Percentiles rank a stretch among this genome's conserved stretches.
Conservation (phyloP, 2,888 invertebrate species). For the Tetranychus truncatus region DNA sequence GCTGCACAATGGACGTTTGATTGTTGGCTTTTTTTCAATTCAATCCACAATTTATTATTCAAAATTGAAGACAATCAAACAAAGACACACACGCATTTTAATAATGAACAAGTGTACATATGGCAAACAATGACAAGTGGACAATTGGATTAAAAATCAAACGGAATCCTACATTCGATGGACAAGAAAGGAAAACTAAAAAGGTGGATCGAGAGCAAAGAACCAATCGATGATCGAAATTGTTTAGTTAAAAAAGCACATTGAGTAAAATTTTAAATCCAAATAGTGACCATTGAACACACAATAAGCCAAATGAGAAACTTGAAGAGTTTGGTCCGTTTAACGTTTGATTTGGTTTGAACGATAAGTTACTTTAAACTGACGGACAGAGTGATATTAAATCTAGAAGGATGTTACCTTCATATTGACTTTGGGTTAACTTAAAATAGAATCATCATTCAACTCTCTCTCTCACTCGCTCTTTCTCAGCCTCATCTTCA, state of each 20-base stretch:
- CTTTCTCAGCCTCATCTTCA: background rate
- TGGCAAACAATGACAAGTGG: no score
- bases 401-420: conserved; percentile 1
- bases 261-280: background rate
- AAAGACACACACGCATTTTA: no score
- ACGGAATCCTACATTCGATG: no score
- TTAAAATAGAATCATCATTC: conserved; percentile 1
- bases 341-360: background rate
- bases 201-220: no score
- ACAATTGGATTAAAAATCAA: no score
- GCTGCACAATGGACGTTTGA: background rate
- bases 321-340: no score
- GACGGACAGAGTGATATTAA: background rate
- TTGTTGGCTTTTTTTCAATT: background rate
- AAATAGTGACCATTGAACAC: background rate
- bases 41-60: background rate
- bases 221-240: no score
- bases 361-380: background rate
- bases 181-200: no score
- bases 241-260: no score
- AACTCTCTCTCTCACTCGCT: background rate
- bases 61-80: background rate
- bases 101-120: no score
- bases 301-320: background rate
- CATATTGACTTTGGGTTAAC: background rate